Conservation (phyloP, 2,797 vertebrate species). For the Ambastaia sidthimunki region DNA sequence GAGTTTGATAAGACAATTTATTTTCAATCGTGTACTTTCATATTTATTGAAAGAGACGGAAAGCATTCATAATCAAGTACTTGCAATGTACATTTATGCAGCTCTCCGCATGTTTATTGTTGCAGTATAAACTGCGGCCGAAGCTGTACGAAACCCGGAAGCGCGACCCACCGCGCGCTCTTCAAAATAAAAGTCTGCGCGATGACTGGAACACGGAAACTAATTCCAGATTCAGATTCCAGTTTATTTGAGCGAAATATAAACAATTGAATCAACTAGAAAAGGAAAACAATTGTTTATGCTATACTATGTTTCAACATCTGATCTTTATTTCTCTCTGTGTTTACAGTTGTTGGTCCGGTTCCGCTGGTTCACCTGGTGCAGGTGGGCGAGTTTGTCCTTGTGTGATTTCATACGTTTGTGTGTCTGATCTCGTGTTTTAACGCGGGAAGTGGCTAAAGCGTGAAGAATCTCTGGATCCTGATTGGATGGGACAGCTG, state of each 20-base stretch:
- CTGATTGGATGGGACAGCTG: background rate
- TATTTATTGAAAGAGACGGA: background rate
- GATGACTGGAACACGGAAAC: too few species aligned
- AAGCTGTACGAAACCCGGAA: background rate
- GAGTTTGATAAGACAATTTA: too few species aligned
- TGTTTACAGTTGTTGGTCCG: too few species aligned
- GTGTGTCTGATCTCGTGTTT: background rate
- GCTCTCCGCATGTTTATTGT: too few species aligned
- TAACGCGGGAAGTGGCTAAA: background rate
- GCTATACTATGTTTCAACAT: too few species aligned
- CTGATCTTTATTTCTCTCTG: too few species aligned
- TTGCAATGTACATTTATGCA: background rate
- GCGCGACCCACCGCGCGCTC: background rate
- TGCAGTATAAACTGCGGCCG: background rate
- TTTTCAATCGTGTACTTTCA: background rate
- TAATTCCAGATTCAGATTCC: background rate
- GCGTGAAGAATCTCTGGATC: background rate
- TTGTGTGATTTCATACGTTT: too few species aligned
- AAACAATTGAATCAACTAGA: too few species aligned
- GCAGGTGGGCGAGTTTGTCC: too few species aligned
- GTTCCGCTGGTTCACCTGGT: too few species aligned
- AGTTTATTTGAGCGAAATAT: background rate
- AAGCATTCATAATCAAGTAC: background rate
- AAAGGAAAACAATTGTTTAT: too few species aligned
- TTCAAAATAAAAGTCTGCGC: slow-evolving; percentile 13